A percentile compares a stretch with the other conserved stretches of the same genome.
Conservation (phyloP, 2,888 invertebrate species). For the Escarpia spicata region DNA sequence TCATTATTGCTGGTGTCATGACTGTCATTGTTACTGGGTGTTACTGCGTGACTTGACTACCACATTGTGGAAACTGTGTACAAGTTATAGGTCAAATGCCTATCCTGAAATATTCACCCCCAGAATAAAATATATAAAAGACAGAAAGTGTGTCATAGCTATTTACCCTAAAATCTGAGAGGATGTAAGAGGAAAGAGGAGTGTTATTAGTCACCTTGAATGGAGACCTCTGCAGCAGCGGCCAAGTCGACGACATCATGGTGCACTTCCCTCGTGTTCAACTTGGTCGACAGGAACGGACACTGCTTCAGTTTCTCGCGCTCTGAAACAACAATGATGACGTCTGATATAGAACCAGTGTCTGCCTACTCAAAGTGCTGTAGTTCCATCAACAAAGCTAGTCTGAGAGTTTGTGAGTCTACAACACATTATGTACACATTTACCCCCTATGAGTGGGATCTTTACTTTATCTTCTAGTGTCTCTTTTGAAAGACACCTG, state of each 20-base stretch:
- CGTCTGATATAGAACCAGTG: not conserved
- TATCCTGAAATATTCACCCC: no score
- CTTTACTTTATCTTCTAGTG: not conserved
- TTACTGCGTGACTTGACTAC: not conserved
- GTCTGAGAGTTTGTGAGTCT: not conserved
- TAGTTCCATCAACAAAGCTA: not conserved
- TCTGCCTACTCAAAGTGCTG: not conserved
- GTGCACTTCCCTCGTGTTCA: conserved; percentile 33
- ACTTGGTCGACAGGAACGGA: conserved; percentile 49
- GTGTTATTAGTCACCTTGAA: conserved; percentile 36
- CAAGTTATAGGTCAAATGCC: not conserved
- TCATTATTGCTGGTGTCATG: conserved; percentile 4
- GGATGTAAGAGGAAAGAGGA: no score
- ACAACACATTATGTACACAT: not conserved
- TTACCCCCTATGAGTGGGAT: not conserved
- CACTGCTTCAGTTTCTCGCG: conserved; percentile 39
- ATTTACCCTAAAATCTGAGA: no score
- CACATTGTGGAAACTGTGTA: not conserved
- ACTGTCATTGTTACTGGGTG: not conserved
- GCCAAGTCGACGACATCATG: conserved; percentile 32
- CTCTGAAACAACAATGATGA: conserved; percentile 19
- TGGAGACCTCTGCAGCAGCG: conserved; percentile 32
- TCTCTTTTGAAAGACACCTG: no score
- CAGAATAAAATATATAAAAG: no score
- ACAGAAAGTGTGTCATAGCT: no score